Base-by-base conservation (phyloP, 2,113 vertebrate genomes). In the Triplophysa dalaica region DNA sequence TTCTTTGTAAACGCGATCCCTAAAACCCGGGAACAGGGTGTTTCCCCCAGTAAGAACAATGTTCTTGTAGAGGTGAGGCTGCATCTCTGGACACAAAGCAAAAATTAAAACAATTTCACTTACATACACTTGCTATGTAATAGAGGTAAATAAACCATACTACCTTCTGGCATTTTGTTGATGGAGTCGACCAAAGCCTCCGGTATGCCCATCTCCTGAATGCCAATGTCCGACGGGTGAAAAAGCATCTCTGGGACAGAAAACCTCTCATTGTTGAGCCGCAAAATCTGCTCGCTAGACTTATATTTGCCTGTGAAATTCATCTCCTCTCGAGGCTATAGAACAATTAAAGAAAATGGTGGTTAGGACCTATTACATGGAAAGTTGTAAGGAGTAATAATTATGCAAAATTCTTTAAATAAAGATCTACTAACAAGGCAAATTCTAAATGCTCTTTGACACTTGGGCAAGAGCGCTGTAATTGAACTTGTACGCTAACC, bases 141-240 rank as follows among this genome's bases (percentile, higher is more conserved):
- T 16, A 19, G 14, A 8, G 3, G 9, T 58, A 2, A 21, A 58
- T 58, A 24, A 29, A 21, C 0, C 69, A 10, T 29, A 63, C 19
- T 89, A 98, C 98, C 98, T 93, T 97, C 94, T 26, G 97, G 96
- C 89, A 99, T 93, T 21, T 95, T 95, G 85, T 94, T 93, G 87
- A 99, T 94, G 13, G 97, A 95, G 91, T 95, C 87, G 76, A 97
- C 95, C 79, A 98, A 93, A 79, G 97, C 94, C 91, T 99, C 97
- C n/a, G 95, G 97, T 86, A 99, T 94, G 24, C 98, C 98, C 95
- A 95, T 99, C 91, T 99, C 98, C 91, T 98, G 97, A 88, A 99
- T 95, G 45, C 97, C 97, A 82, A 99, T 98, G 87, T 99, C 98
- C 0, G 96, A 96, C 38, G 98, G 97, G 85, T 98, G 95, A 75